Evolutionary conservation across 2,113 vertebrate species (phyloP).

Genomic region (Oxygymnocypris stewartii): DNA sequence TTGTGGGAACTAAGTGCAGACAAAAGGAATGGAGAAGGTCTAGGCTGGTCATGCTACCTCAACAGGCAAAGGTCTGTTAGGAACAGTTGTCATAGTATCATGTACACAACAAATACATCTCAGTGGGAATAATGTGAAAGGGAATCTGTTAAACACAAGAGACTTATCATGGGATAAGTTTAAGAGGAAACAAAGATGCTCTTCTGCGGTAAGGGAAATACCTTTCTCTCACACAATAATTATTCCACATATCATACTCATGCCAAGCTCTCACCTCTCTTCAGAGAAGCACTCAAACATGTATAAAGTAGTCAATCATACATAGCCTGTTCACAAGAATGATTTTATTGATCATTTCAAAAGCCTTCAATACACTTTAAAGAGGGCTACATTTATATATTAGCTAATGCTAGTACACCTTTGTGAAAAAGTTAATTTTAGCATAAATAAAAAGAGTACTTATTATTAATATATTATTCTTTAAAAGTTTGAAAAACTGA

Average conservation of each 20-base stretch:
- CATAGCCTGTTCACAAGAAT: not conserved
- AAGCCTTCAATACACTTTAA: not conserved
- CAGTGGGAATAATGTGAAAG: conserved; percentile 28
- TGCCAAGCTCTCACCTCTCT: conserved; percentile 4
- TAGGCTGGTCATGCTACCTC: conserved; percentile 4
- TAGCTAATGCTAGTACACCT: not conserved
- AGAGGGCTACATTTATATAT: not conserved
- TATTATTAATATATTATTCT: too few species aligned
- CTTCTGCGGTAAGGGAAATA: conserved; percentile 1
- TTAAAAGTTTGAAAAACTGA: too few species aligned
- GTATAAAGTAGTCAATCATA: not conserved
- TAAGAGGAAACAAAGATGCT: conserved; percentile 21
- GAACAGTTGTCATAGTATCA: conserved; percentile 31
- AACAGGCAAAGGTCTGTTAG: not conserved
- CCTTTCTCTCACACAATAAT: conserved; percentile 23
- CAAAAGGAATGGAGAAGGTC: conserved; percentile 1
- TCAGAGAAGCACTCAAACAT: not conserved
- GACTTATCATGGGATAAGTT: conserved; percentile 29
- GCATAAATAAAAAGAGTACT: too few species aligned
- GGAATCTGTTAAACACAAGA: conserved; percentile 47
- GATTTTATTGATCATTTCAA: not conserved
- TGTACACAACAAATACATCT: conserved; percentile 18
- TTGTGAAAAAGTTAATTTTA: not conserved
- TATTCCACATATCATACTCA: conserved; percentile 18
- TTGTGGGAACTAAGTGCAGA: conserved; percentile 26